A percentile compares a stretch with the other conserved stretches of the same genome.
phyloP scores from a whole-genome alignment of 37 sponge, comb jelly and placozoan genomes.

The Cliona cf. orientalis region DNA sequence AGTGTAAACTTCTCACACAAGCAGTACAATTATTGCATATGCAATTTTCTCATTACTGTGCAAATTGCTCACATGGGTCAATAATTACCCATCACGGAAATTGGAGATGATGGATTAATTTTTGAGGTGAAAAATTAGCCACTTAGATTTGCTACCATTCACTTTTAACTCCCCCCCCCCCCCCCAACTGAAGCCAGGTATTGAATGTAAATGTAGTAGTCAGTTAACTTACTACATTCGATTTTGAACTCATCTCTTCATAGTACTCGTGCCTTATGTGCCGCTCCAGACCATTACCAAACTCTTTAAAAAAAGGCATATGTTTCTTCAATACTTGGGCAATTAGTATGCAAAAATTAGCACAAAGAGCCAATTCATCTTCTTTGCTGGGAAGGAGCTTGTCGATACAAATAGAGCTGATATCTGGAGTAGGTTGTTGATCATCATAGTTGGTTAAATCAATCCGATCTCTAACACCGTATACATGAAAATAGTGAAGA shows the following conservation, averaged over 20 bases:
- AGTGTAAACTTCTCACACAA: too few relatives aligned
- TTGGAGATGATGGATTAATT: too few relatives aligned
- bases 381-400: neutral
- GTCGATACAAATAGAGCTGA: neutral
- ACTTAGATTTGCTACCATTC: too few relatives aligned
- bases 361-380: neutral
- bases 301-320: neutral
- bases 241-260: neutral
- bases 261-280: conserved; percentile 11
- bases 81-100: too few relatives aligned
- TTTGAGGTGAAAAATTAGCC: too few relatives aligned
- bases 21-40: too few relatives aligned
- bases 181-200: too few relatives aligned
- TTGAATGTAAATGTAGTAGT: too few relatives aligned
- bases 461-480: neutral
- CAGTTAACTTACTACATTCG: conserved; percentile 5
- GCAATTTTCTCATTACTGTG: too few relatives aligned
- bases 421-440: neutral
- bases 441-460: neutral
- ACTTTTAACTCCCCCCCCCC: too few relatives aligned
- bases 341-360: conserved; percentile 1
- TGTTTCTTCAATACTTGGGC: neutral
- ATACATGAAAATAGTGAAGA: neutral
- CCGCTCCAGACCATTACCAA: neutral
- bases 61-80: too few relatives aligned